Conservation (phyloP, 53 echinoderm and acorn worm species). For the Glandiceps talaboti region DNA sequence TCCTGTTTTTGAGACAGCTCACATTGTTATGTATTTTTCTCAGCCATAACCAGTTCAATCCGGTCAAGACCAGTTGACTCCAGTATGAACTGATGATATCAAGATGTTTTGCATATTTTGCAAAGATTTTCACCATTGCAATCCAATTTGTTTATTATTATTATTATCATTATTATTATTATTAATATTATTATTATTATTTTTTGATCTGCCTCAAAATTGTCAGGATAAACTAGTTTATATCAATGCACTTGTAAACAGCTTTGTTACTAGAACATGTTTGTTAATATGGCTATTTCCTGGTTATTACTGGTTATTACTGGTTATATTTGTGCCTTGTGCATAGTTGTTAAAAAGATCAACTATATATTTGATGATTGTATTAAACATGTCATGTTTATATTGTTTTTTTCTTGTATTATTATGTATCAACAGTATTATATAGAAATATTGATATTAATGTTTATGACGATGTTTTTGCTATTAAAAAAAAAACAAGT, state of each 20-base stretch:
- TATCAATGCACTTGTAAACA: background rate
- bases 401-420: background rate
- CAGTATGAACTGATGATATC: background rate
- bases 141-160: background rate
- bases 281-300: background rate
- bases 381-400: background rate
- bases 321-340: background rate
- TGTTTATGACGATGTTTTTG: background rate
- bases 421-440: background rate
- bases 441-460: too few species aligned
- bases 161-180: too few species aligned
- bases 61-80: background rate
- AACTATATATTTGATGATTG: background rate
- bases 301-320: background rate
- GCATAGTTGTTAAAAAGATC: background rate
- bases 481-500: background rate
- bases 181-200: too few species aligned
- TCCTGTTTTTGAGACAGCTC: background rate
- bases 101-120: background rate
- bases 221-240: background rate
- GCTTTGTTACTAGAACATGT: background rate
- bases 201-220: background rate
- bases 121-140: background rate
- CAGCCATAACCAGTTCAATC: background rate
- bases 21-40: background rate